Percentiles rank a stretch among this genome's conserved stretches.
Evolutionary conservation across 64 coral and sea anemone species (phyloP).

Genomic region (Montipora sp.): DNA sequence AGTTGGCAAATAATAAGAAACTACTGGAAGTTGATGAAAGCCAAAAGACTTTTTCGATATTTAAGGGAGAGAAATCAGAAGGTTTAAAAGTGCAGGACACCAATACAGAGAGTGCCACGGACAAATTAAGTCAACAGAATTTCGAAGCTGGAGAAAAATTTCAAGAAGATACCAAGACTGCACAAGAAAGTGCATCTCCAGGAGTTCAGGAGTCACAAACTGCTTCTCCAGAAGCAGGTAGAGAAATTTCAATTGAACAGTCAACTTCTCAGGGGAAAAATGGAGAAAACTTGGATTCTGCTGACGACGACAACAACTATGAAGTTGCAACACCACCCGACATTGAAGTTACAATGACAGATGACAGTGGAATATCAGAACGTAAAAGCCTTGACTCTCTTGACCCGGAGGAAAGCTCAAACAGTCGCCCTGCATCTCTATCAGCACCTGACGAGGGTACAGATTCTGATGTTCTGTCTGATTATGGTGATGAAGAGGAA

Average conservation of each 20-base stretch:
- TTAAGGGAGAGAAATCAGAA: not conserved
- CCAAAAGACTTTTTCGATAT: not conserved
- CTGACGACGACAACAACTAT: not conserved
- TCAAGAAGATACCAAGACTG: not conserved
- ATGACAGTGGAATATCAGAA: conserved; percentile 71
- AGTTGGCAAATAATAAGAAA: not conserved
- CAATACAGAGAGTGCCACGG: not conserved
- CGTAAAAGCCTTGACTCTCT: conserved; percentile 76
- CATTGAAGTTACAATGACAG: conserved; percentile 74
- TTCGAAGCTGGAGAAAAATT: not conserved
- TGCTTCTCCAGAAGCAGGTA: not conserved
- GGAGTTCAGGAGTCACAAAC: not conserved
- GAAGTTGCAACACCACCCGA: conserved; percentile 29
- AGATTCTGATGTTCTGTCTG: conserved; percentile 81
- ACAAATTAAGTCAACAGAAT: not conserved
- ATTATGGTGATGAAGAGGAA: conserved; percentile 76
- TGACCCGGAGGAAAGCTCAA: conserved; percentile 12
- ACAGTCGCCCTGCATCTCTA: conserved; percentile 23
- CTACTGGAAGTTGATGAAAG: not conserved
- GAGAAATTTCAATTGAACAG: not conserved
- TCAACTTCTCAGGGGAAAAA: not conserved
- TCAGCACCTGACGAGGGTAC: conserved; percentile 68
- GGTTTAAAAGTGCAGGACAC: not conserved
- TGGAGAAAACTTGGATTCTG: not conserved
- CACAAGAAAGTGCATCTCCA: not conserved